These are phyloP conservation scores for Rhinophrynus dorsalis DNA, from an alignment of 2,797 vertebrate genomes.

Conservation along the genomic window DNA sequence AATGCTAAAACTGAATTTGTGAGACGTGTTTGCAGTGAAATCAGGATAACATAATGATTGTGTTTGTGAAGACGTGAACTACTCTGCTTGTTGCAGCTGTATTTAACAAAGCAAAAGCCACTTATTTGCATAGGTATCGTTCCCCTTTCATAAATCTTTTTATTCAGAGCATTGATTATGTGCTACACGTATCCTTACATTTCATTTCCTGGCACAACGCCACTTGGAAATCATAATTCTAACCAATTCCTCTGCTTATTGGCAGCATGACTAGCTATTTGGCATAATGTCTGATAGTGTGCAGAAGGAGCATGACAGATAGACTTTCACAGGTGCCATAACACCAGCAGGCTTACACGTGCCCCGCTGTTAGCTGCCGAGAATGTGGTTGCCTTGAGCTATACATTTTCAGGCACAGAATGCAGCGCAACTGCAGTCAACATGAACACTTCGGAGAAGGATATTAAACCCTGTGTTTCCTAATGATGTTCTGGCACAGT, in stretches of 20 bases:
- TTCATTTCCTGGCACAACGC: not conserved
- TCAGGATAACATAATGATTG: no score
- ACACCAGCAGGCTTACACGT: slow-evolving; percentile 38
- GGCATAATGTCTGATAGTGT: slow-evolving; percentile 26
- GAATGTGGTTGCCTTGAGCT: slow-evolving; percentile 31
- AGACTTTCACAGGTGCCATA: slow-evolving; percentile 43
- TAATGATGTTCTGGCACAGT: not conserved
- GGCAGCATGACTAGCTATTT: slow-evolving; percentile 36
- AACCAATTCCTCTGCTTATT: slow-evolving; percentile 20
- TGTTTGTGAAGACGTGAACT: no score
- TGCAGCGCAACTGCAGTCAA: slow-evolving; percentile 22
- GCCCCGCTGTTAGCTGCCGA: slow-evolving; percentile 26
- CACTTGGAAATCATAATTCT: slow-evolving; percentile 20
- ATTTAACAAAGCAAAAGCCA: no score
- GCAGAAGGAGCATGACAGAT: slow-evolving; percentile 43
- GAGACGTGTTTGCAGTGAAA: no score
- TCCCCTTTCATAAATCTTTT: no score
- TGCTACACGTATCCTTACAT: slow-evolving; percentile 18
- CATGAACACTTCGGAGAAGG: not conserved
- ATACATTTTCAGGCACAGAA: slow-evolving; percentile 11
- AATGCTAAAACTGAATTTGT: no score
- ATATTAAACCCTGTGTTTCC: not conserved
- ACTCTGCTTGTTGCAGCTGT: no score
- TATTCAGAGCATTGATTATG: not conserved
- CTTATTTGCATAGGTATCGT: no score